Evolutionary conservation across 2,888 invertebrate species (phyloP).

Genomic region (Drosophila nigritarsus): DNA sequence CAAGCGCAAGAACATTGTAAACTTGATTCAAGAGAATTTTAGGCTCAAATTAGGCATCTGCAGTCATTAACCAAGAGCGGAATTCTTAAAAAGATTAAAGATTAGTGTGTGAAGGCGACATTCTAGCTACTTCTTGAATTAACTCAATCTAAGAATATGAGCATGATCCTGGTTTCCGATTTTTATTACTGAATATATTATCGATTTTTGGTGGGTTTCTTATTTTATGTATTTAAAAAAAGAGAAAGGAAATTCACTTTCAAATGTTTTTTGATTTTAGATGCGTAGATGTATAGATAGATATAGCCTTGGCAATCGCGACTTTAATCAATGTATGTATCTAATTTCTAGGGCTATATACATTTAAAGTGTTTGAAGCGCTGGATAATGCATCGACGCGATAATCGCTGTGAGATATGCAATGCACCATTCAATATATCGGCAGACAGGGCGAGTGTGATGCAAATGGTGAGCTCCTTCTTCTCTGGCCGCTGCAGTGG

Average conservation of each 20-base stretch:
- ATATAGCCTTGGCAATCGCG: neutral
- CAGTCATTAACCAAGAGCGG: neutral
- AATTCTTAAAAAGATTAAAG: neutral
- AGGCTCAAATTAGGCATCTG: neutral
- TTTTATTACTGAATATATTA: neutral
- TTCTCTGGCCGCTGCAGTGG: constrained; percentile 80
- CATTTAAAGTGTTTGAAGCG: constrained; percentile 82
- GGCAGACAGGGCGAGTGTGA: constrained; percentile 69
- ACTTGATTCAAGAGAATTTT: neutral
- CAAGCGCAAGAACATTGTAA: neutral
- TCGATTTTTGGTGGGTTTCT: neutral
- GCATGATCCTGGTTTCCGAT: neutral
- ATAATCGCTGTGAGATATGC: constrained; percentile 83
- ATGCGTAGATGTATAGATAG: neutral
- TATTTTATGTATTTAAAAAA: neutral
- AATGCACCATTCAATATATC: constrained; percentile 69
- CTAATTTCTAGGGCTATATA: constrained; percentile 76
- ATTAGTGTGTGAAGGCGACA: no score
- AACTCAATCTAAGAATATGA: neutral
- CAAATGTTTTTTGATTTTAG: neutral
- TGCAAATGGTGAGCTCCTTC: constrained; percentile 76
- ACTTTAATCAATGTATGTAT: neutral
- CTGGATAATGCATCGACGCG: constrained; percentile 82
- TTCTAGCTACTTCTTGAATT: neutral
- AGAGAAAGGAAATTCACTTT: neutral